Evolutionary conservation across 2,888 invertebrate species (phyloP), one percentile per base, ranked within the genome.

Genomic region (Leucoma salicis): DNA sequence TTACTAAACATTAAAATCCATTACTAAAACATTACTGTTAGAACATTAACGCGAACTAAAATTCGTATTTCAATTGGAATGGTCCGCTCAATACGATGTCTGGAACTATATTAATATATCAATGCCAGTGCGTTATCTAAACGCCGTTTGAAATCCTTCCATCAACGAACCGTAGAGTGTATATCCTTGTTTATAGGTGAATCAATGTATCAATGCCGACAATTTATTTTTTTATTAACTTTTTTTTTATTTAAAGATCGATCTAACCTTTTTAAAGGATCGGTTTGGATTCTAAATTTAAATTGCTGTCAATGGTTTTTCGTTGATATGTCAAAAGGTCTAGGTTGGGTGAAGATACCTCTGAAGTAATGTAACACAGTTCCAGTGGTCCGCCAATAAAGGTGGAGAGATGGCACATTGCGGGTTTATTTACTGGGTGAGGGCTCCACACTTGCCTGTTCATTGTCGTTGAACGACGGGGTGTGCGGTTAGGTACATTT

Each of bases 101-200:
- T 61, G 56, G 63, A 33, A 74, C 77, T 72, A 84, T 84, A 83
- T 86, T 82, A 80, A 86, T 86, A 80, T 79, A 83, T 87, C 87
- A 86, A 78, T 77, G 87, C 79, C 88, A 82, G 54, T 51, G 46
- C 69, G 68, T 78, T 89, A 89, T 89, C 89, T 88, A 86, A 89
- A 89, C 77, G 84, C 78, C 74, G 76, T 84, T 83, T 85, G 87
- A 84, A 84, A 85, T 78, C 84, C 81, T 82, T 87, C 88, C 87
- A 88, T 90, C 90, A 90, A 87, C 86, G 86, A 70, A 36, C 55
- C 63, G 59, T 67, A 72, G 79, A 85, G 84, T 85, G 87, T 78
- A 74, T 70, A 82, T 79, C 81, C 72, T 65, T 83, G 85, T 85
- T 40, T 45, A 39, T 33, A 66, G 67, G 57, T 55, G 59, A 65